phyloP scores from a whole-genome alignment of 2,113 vertebrate genomes.

The Sylvia atricapilla region DNA sequence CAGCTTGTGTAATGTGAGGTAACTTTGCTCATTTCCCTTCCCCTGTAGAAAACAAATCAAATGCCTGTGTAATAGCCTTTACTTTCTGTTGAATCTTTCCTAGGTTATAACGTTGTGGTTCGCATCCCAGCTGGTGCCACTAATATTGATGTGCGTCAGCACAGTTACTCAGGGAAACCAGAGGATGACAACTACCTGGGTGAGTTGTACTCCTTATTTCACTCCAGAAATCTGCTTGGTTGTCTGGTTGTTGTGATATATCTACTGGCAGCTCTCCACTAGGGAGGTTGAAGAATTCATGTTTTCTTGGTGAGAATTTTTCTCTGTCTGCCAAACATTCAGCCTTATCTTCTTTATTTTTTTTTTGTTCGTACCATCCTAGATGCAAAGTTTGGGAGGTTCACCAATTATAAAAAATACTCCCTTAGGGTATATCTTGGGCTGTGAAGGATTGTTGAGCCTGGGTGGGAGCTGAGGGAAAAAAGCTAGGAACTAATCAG shows the following conservation, averaged over 20 bases:
- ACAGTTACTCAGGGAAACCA: conserved; percentile 96
- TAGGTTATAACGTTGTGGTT: conserved; percentile 95
- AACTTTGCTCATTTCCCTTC: background rate
- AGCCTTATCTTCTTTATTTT: background rate
- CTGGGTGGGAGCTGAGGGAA: background rate
- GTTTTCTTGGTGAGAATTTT: background rate
- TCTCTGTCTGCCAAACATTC: background rate
- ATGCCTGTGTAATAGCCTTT: background rate
- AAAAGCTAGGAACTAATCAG: background rate
- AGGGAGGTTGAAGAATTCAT: background rate
- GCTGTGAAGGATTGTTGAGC: background rate
- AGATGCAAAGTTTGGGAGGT: background rate
- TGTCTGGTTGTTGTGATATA: background rate
- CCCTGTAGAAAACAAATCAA: background rate
- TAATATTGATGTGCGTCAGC: conserved; percentile 95
- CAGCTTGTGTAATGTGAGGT: background rate
- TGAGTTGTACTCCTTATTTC: conserved; percentile 67
- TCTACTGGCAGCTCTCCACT: background rate
- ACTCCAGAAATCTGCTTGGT: background rate
- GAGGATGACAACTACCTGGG: conserved; percentile 99
- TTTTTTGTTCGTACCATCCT: background rate
- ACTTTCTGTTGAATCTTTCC: conserved; percentile 26
- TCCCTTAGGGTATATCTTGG: background rate
- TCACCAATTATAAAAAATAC: background rate
- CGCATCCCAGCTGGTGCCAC: conserved; percentile 96